phyloP scores from a whole-genome alignment of 2,888 invertebrate species.

The Dyspetes luteomarginatus region DNA sequence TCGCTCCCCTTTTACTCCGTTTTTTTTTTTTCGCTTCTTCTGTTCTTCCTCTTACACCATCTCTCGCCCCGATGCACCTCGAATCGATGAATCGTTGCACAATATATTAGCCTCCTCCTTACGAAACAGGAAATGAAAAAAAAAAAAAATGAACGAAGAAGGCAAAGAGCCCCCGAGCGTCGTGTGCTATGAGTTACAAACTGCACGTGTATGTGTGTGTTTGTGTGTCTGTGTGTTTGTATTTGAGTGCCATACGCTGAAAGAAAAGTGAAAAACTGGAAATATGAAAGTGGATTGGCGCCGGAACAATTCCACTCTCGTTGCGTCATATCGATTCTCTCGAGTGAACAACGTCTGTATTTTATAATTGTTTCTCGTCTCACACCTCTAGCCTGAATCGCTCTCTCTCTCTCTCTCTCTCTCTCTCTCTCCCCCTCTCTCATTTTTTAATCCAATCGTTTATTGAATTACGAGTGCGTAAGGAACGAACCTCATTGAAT shows the following conservation, averaged over 20 bases:
- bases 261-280: constrained; percentile 68
- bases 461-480: constrained; percentile 27
- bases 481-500: background rate
- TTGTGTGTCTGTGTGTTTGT: too few species aligned
- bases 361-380: constrained; percentile 55
- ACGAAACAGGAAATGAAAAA: constrained; percentile 66
- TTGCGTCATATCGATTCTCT: constrained; percentile 67
- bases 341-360: constrained; percentile 48
- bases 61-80: constrained; percentile 30
- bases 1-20: background rate
- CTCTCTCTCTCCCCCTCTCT: background rate
- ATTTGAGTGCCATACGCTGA: constrained; percentile 29
- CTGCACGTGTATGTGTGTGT: too few species aligned
- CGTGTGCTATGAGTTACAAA: too few species aligned
- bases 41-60: constrained; percentile 11
- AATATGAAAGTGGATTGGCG: constrained; percentile 70
- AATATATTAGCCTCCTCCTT: constrained; percentile 58
- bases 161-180: constrained; percentile 40
- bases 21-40: constrained; percentile 14
- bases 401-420: background rate
- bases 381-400: too few species aligned
- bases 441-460: background rate
- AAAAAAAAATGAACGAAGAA: constrained; percentile 24
- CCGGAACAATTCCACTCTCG: constrained; percentile 68
- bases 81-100: constrained; percentile 68